Base-by-base conservation (phyloP, 2,113 vertebrate genomes). In the Ariopsis seemanni region DNA sequence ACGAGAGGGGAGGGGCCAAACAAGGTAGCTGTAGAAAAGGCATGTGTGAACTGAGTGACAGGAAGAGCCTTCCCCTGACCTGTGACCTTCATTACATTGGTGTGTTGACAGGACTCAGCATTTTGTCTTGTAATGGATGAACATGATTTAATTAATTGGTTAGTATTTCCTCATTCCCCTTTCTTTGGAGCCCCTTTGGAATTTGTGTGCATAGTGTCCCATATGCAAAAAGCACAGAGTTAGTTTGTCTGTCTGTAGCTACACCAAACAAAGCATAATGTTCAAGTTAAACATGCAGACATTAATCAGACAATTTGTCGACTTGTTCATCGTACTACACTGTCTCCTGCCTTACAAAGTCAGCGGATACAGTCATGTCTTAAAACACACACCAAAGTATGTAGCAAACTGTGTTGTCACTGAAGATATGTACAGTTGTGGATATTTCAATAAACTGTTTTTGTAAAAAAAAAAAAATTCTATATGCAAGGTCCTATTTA, bases 391-490 rank as follows among this genome's bases (percentile, higher is more conserved):
- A 92, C 93, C 94, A 93, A 94, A 95, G 93, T 93, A 93, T 95
- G 94, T 95, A 95, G 95, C 96, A 95, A 94, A 94, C 94, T 91
- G 88, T 83, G 88, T 93, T 92, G 91, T 93, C 93, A 92, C 90
- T 93, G 91, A 94, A 92, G 93, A 93, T 88, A n/a, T 95, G 91
- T 95, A 94, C 93, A 95, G 94, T 95, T 95, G 93, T 95, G 94
- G 89, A 92, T 93, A 95, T 93, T 92, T 92, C 95, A 95, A 95
- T 96, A 95, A 95, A 96, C 94, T 94, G 93, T 95, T 94, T 95
- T 95, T 94, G 82, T 93, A 92, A 91, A 89, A 92, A 92, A 92
- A 92, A 79, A 88, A n/a, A 65, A 65, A n/a, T 82, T 34, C 2
- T 50, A 88, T 83, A 87, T 90, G 85, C 77, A 65, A 30, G 58